A percentile compares a stretch with the other conserved stretches of the same genome.
phyloP scores from a whole-genome alignment of 2,113 vertebrate species.

The Actenoides lindsayi region DNA sequence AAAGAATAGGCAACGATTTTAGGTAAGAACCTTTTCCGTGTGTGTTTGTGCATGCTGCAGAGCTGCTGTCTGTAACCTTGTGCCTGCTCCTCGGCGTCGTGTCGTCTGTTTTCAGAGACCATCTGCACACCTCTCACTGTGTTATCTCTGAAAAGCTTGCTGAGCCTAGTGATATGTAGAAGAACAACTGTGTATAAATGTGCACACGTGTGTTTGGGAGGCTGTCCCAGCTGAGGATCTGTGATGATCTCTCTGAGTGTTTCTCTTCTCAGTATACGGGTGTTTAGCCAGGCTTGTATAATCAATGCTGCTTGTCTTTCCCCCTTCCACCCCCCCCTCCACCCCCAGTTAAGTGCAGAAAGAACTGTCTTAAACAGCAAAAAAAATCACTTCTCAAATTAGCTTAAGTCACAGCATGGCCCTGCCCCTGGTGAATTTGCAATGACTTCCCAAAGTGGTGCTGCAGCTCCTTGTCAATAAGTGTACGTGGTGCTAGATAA shows the following conservation, averaged over 20 bases:
- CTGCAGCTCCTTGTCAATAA: not conserved
- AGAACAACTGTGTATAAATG: rapidly evolving
- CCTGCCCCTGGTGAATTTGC: not conserved
- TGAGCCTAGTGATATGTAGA: not conserved
- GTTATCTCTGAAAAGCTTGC: not conserved
- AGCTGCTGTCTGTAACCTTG: not conserved
- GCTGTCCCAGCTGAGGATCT: not conserved
- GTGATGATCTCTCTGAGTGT: not conserved
- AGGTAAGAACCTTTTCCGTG: constrained; percentile 79
- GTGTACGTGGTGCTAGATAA: not conserved
- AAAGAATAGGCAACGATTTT: constrained; percentile 98
- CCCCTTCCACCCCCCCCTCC: too few species aligned
- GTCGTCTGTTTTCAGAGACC: not conserved
- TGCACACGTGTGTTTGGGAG: not conserved
- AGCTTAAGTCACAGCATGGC: not conserved
- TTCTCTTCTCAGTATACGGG: not conserved
- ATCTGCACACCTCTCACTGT: not conserved
- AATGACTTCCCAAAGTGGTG: not conserved
- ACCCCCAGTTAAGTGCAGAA: not conserved
- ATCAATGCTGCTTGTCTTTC: not conserved
- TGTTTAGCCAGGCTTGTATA: not conserved
- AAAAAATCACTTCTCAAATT: not conserved
- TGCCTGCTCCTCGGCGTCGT: not conserved
- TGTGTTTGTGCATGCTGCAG: not conserved
- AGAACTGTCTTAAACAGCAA: not conserved